Conservation (phyloP, 2,797 vertebrate species). For the Pterois miles region DNA sequence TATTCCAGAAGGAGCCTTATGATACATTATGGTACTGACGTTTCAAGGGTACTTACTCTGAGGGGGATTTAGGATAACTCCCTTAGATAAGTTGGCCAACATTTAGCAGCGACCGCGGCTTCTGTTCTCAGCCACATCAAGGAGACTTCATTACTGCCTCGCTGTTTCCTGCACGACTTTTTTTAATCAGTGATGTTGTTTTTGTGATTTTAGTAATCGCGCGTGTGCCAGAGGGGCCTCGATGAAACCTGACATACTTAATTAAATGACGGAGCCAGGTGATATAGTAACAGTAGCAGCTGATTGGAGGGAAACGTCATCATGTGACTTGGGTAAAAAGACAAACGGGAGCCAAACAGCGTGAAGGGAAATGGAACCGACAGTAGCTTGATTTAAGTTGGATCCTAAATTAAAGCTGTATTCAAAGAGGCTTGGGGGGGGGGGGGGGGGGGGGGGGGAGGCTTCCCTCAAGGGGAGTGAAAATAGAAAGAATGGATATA, state of each 20-base stretch:
- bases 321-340: conserved; percentile 18
- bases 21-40: conserved; percentile 75
- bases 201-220: conserved; percentile 35
- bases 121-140: conserved; percentile 67
- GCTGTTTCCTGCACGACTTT: conserved; percentile 27
- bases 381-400: conserved; percentile 7
- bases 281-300: conserved; percentile 3
- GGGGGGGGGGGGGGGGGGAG: too few relatives aligned
- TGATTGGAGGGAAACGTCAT: conserved; percentile 5
- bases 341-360: conserved; percentile 16
- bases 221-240: conserved; percentile 35
- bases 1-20: conserved; percentile 76
- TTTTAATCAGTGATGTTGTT: conserved; percentile 43
- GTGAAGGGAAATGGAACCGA: not conserved
- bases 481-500: not conserved
- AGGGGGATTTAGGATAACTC: conserved; percentile 75
- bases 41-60: conserved; percentile 77
- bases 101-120: conserved; percentile 51
- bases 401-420: not conserved
- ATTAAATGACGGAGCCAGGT: conserved; percentile 51
- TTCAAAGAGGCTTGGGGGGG: not conserved
- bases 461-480: too few relatives aligned
- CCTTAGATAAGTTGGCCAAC: conserved; percentile 74
- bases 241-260: conserved; percentile 60
- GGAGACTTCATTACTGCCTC: conserved; percentile 60